Base-by-base conservation (phyloP, 2,113 vertebrate genomes). In the Athene noctua region DNA sequence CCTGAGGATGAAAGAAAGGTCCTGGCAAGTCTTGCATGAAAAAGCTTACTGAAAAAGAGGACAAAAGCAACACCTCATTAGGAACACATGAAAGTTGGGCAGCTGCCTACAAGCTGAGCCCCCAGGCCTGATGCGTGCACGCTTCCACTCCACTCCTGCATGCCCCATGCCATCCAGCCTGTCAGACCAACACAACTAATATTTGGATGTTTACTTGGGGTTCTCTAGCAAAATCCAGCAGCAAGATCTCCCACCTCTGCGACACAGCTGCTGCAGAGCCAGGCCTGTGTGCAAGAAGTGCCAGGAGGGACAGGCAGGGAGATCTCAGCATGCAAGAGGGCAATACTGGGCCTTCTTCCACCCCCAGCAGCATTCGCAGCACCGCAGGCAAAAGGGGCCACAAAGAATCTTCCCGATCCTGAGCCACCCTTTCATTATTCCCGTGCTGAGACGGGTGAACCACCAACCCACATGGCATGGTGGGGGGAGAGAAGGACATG, bases 401-500 rank as follows among this genome's bases (percentile, higher is more conserved):
- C 58, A 13, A n/a, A 32, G 67, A 34, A 29, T 21, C 14, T 36
- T 47, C 27, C 40, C 4, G 27, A 15, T 23, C 66, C 40, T 8
- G 8, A 40, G 62, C 7, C 17, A 52, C 15, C 27, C 34, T 26
- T 32, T 36, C 11, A 4, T 25, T 14, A 44, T 25, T 59, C 26
- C 46, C 36, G 10, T 54, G 54, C 27, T 7, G 38, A 44, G 36
- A 34, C 13, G 27, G 34, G 27, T 4, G 15, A 67, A 52, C 40
- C 1, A 0, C 23, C 7, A 10, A 1, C 29, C 5, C 19, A 5
- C 52, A 20, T 0, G 0, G 47, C 5, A 1, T 5, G 23, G 15
- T 14, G 3, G 30, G 4, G 10, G 18, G 13, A 30, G 38, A 49
- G 80, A 65, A 87, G 52, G 66, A 74, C 22, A 15, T 3, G 38